Base-by-base conservation (phyloP, 2,888 invertebrate species). In the Herminia tarsipennalis region DNA sequence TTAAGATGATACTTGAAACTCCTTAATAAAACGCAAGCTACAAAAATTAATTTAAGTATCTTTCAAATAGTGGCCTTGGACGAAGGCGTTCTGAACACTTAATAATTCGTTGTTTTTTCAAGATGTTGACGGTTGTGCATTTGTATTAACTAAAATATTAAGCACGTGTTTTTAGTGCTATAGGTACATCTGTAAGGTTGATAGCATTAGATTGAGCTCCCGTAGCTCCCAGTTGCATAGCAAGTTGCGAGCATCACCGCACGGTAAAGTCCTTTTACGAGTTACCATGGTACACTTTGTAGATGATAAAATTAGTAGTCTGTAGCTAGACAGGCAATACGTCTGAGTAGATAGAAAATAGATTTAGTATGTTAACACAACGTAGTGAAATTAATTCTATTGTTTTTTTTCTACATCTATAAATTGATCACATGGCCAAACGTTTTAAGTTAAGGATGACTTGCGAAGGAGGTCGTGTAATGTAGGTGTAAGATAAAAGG, bases 181-280 rank as follows among this genome's bases (percentile, higher is more conserved):
- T 83, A 82, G 82, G 82, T 82, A 71, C 79, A 75, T 72, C 71
- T 72, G 54, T 73, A 74, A 65, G 69, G 66, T 72, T 78, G 73
- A 80, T 83, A 83, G 78, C 78, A 73, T 81, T 89, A 86, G 83
- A 78, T 81, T 82, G 80, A 83, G 85, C 79, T 80, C 81, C 83
- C 63, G 73, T 88, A 87, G 84, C 81, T 78, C 78, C 83, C 79
- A 66, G 79, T 83, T 81, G 76, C 74, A 70, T 87, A 82, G 81
- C 83, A 73, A 83, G 76, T 81, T 79, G 64, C 82, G 79, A 84
- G 68, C 81, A 80, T 78, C 88, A 88, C 76, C 79, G 90, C 89
- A 90, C 90, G 90, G 88, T 90, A 89, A 88, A 77, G 76, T 83
- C 84, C 72, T 78, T 78, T 67, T 66, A 77, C 70, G 66, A 81